phyloP scores from a whole-genome alignment of 2,888 invertebrate genomes.

The Meiosimyza platycephala region DNA sequence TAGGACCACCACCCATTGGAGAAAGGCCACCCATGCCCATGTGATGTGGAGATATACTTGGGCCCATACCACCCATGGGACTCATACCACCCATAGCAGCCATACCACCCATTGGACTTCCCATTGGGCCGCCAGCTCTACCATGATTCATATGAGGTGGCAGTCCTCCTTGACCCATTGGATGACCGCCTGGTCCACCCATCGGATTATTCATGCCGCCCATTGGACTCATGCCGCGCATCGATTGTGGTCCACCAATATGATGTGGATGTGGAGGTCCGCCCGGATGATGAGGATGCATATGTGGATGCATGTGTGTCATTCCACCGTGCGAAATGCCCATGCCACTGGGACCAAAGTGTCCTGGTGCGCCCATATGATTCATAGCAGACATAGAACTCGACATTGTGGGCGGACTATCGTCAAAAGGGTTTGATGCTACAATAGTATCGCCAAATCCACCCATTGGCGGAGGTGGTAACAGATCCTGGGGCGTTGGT shows the following conservation, averaged over 20 bases:
- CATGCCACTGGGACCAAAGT: slow-evolving; percentile 54
- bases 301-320: slow-evolving; percentile 52
- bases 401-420: slow-evolving; percentile 76
- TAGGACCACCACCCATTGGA: slow-evolving; percentile 76
- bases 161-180: slow-evolving; percentile 59
- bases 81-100: slow-evolving; percentile 69
- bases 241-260: slow-evolving; percentile 68
- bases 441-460: slow-evolving; percentile 94
- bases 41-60: slow-evolving; percentile 66
- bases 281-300: slow-evolving; percentile 71
- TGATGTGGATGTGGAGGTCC: slow-evolving; percentile 77
- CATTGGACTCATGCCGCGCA: slow-evolving; percentile 68
- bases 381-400: slow-evolving; percentile 73
- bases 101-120: slow-evolving; percentile 72
- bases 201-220: slow-evolving; percentile 54
- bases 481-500: slow-evolving; percentile 80
- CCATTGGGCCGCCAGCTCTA: slow-evolving; percentile 62
- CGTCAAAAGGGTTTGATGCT: slow-evolving; percentile 95
- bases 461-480: slow-evolving; percentile 83
- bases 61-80: slow-evolving; percentile 69
- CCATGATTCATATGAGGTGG: slow-evolving; percentile 66
- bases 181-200: slow-evolving; percentile 53
- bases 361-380: slow-evolving; percentile 70
- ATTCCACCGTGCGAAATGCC: slow-evolving; percentile 53
- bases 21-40: slow-evolving; percentile 71